Percentiles rank a stretch among this genome's conserved stretches.
These are phyloP conservation scores for Camelus dromedarius DNA, from an alignment of 2,113 vertebrate genomes.

Conservation along the genomic window DNA sequence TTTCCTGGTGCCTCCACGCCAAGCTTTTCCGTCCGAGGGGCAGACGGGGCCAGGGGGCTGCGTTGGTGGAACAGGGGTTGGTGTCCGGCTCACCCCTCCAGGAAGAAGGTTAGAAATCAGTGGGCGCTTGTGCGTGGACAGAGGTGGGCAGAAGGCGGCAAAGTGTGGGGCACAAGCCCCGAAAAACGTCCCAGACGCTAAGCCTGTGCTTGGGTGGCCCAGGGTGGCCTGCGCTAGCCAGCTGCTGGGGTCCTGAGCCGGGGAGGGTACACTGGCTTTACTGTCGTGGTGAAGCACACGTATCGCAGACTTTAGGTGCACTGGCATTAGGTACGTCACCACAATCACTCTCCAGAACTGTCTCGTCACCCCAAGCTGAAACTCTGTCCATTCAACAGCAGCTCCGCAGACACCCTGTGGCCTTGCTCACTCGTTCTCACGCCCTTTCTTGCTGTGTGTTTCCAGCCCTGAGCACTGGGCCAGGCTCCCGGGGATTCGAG, in stretches of 20 bases:
- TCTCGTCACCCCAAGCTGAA: neutral
- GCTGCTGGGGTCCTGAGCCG: neutral
- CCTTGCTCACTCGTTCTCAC: neutral
- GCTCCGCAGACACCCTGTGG: neutral
- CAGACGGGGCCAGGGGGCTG: accelerated
- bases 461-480: neutral
- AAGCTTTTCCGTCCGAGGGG: accelerated
- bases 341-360: accelerated
- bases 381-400: neutral
- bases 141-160: neutral
- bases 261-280: neutral
- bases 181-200: accelerated
- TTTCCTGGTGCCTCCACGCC: accelerated
- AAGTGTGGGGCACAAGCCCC: accelerated
- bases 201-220: neutral
- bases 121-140: accelerated
- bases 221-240: too few relatives aligned
- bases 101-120: neutral
- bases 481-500: neutral
- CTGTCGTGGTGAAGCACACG: accelerated
- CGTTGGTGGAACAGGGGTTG: neutral
- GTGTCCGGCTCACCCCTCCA: neutral
- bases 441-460: neutral
- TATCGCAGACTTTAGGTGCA: accelerated
- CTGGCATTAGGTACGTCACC: neutral